These are phyloP conservation scores for Doryteuthis pealeii DNA, from an alignment of 1,140 invertebrate species.

Conservation along the genomic window DNA sequence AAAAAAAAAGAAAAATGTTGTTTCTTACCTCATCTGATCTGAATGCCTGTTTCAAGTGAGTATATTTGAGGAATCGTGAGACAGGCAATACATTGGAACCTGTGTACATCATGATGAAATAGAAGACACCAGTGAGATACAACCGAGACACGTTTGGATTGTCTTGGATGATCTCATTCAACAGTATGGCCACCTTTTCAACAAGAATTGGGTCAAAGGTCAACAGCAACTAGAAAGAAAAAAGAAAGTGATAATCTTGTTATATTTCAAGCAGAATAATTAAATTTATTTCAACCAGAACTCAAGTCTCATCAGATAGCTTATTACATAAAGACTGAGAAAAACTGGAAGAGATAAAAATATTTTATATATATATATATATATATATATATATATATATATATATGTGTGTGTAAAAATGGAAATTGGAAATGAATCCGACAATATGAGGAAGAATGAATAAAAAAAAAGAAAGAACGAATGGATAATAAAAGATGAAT, in stretches of 20 bases:
- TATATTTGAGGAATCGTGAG: constrained; percentile 88
- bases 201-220: constrained; percentile 98
- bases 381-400: no score
- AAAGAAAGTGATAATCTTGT: constrained; percentile 11
- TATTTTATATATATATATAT: no score
- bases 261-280: no score
- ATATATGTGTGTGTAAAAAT: no score
- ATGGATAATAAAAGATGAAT: no score
- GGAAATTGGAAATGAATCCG: no score
- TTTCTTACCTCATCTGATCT: constrained; percentile 79
- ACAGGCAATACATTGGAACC: constrained; percentile 97
- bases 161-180: constrained; percentile 89
- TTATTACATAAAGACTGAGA: background rate
- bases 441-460: no score
- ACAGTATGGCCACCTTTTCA: constrained; percentile 83
- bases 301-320: background rate
- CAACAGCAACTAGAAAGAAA: constrained; percentile 73
- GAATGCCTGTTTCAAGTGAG: constrained; percentile 93
- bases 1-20: no score
- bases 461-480: no score
- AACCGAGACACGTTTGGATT: constrained; percentile 93
- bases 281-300: background rate
- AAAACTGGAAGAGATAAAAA: no score
- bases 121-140: constrained; percentile 95
- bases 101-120: constrained; percentile 99